Evolutionary conservation across 2,797 vertebrate species (phyloP), one percentile per base, ranked within the genome.

Genomic region (Chrysocyon brachyurus): DNA sequence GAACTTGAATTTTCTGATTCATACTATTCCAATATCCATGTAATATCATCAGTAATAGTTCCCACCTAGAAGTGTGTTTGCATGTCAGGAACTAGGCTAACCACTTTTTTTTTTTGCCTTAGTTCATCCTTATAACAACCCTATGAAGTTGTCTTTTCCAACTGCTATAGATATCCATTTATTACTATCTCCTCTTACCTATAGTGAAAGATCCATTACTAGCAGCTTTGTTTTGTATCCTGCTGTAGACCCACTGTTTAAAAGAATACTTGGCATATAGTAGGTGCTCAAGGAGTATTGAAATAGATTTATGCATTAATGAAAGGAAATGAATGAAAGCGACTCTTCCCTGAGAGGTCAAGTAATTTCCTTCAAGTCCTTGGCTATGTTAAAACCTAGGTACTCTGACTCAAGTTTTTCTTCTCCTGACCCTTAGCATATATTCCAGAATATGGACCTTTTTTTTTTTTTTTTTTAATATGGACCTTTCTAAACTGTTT

Each of bases 281-380:
- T 33, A 73, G 40, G 28, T 70, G 24, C 19, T 86, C 40, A 83
- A 36, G 28, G 22, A 95, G 22, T 87, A 28, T 72, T 82, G 8
- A 85, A 61, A 64, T 90, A 59, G 88, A 78, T 56, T n/a, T 57
- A 93, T 19, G 16, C 12, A 63, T 61, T 52, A 56, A 9, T 46
- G 87, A 59, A 92, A 79, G 63, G 63, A 87, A 91, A 82, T 82
- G 24, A 91, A 75, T 57, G 46, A 77, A 94, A 92, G 40, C 12
- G 94, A 94, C 73, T 46, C 73, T 83, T 96, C 70, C 54, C 54
- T 95, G 52, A 83, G 63, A 81, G 36, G 10, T 31, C 73, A 68
- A 56, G 14, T 85, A 73, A 63, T 82, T 82, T 84, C 8, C 19
- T 70, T 33, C 8, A 57, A 22, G 15, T 57, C 3, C 36, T 33